phyloP scores from a whole-genome alignment of 1,140 invertebrate genomes.

The Lethrus apterus region DNA sequence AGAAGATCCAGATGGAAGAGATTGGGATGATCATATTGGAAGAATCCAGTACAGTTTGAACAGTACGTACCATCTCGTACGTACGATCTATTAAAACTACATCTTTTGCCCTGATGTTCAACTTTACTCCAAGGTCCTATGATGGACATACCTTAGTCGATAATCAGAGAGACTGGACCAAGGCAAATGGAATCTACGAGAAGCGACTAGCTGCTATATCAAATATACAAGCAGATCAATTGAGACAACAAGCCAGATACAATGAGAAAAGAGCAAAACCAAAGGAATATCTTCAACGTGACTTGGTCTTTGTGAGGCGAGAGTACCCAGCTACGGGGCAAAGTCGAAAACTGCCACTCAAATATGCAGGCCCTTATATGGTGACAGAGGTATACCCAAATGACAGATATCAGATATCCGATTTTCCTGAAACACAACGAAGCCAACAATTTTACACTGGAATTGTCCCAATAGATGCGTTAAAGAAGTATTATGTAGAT shows the following conservation, averaged over 20 bases:
- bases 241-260: constrained; percentile 1
- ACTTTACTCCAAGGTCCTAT: too few species aligned
- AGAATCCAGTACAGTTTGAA: constrained; percentile 27
- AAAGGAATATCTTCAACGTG: constrained; percentile 9
- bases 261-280: constrained; percentile 6
- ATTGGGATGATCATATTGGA: constrained; percentile 21
- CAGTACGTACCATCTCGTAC: constrained; percentile 14
- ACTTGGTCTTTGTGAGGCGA: constrained; percentile 9
- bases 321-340: not conserved
- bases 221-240: not conserved
- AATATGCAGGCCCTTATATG: constrained; percentile 6
- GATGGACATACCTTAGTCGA: too few species aligned
- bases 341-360: not conserved
- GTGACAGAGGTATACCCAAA: not conserved
- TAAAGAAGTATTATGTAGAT: too few species aligned
- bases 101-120: too few species aligned
- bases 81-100: too few species aligned
- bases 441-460: not conserved
- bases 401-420: not conserved
- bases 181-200: too few species aligned
- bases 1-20: constrained; percentile 7
- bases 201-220: too few species aligned
- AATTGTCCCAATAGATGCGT: too few species aligned
- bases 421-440: constrained; percentile 1
- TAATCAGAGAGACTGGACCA: too few species aligned